Conservation (phyloP, 2,888 invertebrate species). For the Melitaea athalia region DNA sequence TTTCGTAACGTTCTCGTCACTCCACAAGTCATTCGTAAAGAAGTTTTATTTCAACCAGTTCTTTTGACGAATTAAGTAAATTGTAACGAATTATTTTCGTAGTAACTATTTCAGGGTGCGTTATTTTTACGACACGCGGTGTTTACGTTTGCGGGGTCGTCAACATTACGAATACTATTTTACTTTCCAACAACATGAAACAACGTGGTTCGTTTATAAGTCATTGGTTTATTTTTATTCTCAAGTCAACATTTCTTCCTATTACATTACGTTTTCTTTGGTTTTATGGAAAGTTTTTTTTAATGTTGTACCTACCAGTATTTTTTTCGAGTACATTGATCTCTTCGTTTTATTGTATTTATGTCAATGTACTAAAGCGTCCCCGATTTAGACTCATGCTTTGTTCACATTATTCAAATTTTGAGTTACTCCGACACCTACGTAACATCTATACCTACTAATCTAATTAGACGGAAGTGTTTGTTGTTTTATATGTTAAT, state of each 20-base stretch:
- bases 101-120: constrained; percentile 51
- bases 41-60: too few relatives aligned
- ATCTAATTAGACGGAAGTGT: too few relatives aligned
- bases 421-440: not conserved
- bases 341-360: not conserved
- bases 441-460: not conserved
- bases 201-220: constrained; percentile 1
- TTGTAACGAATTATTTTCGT: constrained; percentile 44
- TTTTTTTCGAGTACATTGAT: not conserved
- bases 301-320: not conserved
- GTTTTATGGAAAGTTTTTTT: not conserved
- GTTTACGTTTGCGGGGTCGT: constrained; percentile 58
- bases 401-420: not conserved
- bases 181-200: constrained; percentile 21
- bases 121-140: constrained; percentile 41
- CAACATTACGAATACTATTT: constrained; percentile 44
- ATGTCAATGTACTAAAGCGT: not conserved
- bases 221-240: constrained; percentile 3
- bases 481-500: too few relatives aligned
- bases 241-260: not conserved
- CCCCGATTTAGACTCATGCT: not conserved
- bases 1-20: too few relatives aligned
- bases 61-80: not conserved
- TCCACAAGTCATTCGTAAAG: too few relatives aligned
- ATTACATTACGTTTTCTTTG: not conserved